These are phyloP conservation scores for Proterorhinus semilunaris DNA, from an alignment of 2,113 vertebrate genomes.

Conservation along the genomic window DNA sequence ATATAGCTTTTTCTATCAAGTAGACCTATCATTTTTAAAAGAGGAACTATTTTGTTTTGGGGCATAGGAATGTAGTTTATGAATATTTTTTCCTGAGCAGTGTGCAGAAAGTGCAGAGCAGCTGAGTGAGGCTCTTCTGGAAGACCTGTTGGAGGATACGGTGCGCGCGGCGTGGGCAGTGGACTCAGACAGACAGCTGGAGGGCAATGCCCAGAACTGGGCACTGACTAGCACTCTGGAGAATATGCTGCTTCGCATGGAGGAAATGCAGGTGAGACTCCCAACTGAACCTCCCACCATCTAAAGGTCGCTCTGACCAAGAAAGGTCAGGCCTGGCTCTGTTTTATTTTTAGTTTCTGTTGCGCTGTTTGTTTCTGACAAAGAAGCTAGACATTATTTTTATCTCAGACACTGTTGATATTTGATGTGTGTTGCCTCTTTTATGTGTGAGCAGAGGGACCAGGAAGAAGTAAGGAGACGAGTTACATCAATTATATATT, in stretches of 20 bases:
- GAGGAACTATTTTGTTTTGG: not conserved
- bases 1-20: not conserved
- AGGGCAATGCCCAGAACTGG: slow-evolving; percentile 26
- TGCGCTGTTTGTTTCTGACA: slow-evolving; percentile 22
- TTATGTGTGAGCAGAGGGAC: slow-evolving; percentile 77
- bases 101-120: slow-evolving; percentile 55
- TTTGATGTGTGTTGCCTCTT: not conserved
- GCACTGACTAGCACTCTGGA: slow-evolving; percentile 75
- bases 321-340: slow-evolving; percentile 35
- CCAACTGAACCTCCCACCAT: not conserved
- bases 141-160: slow-evolving; percentile 74
- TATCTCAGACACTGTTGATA: not conserved
- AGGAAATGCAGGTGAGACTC: slow-evolving; percentile 90
- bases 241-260: slow-evolving; percentile 89
- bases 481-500: slow-evolving; percentile 81
- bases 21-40: slow-evolving; percentile 3
- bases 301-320: slow-evolving; percentile 23
- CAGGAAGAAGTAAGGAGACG: slow-evolving; percentile 86
- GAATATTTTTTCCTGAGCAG: slow-evolving; percentile 49
- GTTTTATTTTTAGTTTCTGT: slow-evolving; percentile 47
- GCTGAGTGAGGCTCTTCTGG: slow-evolving; percentile 65
- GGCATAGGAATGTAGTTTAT: not conserved
- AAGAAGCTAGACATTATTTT: not conserved
- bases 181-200: slow-evolving; percentile 52
- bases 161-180: slow-evolving; percentile 53